phyloP scores from a whole-genome alignment of 2,113 vertebrate species.

The Tinamus guttatus region DNA sequence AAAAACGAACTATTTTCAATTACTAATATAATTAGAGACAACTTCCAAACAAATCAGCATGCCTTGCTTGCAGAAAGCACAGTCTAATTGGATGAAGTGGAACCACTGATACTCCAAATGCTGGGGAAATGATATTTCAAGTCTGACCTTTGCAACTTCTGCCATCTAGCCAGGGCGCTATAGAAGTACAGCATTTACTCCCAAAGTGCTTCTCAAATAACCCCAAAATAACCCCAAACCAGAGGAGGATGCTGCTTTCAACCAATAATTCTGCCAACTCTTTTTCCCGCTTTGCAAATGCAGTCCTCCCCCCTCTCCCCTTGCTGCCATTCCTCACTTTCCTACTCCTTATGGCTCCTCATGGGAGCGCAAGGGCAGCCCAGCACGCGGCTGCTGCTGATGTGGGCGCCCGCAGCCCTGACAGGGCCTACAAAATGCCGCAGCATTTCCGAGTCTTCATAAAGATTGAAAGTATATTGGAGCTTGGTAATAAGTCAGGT shows the following conservation, averaged over 20 bases:
- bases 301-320: neutral
- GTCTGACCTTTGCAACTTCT: neutral
- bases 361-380: neutral
- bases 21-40: neutral
- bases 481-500: neutral
- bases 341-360: neutral
- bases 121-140: neutral
- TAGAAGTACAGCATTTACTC: neutral
- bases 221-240: neutral
- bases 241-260: accelerated
- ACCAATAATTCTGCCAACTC: neutral
- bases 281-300: neutral
- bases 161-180: neutral
- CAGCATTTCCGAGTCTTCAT: neutral
- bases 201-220: neutral
- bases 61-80: neutral
- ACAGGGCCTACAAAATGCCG: neutral
- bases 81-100: neutral
- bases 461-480: neutral
- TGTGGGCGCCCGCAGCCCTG: neutral
- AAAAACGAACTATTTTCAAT: neutral
- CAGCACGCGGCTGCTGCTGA: neutral
- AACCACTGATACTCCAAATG: neutral
- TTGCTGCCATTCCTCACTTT: neutral
- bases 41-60: neutral